phyloP scores from a whole-genome alignment of 1,140 invertebrate genomes.

The Rhizoglyphus robini region DNA sequence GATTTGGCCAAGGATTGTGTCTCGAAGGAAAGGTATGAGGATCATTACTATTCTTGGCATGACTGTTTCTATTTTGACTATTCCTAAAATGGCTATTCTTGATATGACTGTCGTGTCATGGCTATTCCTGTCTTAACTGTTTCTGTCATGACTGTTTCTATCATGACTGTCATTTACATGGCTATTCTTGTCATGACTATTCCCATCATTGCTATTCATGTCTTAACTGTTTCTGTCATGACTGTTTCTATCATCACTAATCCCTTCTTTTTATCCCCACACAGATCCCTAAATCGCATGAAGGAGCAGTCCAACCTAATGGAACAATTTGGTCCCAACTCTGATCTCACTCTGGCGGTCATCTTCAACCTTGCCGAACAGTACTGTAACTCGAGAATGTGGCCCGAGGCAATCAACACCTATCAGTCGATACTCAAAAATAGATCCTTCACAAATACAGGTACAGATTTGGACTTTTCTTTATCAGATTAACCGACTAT shows the following conservation, averaged over 20 bases:
- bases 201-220: too few species aligned
- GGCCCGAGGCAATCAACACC: conserved; percentile 83
- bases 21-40: conserved; percentile 55
- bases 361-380: conserved; percentile 85
- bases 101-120: too few species aligned
- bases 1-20: conserved; percentile 93
- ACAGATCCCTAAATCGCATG: conserved; percentile 59
- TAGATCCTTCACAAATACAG: conserved; percentile 64
- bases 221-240: too few species aligned
- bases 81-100: too few species aligned
- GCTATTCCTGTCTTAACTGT: too few species aligned
- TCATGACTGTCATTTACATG: too few species aligned
- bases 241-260: too few species aligned
- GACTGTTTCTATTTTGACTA: too few species aligned
- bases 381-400: conserved; percentile 84
- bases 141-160: too few species aligned
- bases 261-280: too few species aligned
- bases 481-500: conserved; percentile 13
- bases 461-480: conserved; percentile 11
- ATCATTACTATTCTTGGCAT: too few species aligned
- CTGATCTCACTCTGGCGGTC: conserved; percentile 21
- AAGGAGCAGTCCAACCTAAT: conserved; percentile 53
- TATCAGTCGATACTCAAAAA: conserved; percentile 80
- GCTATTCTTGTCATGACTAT: too few species aligned
- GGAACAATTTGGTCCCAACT: conserved; percentile 24